A percentile compares a stretch with the other conserved stretches of the same genome.
Evolutionary conservation across 2,888 invertebrate genomes (phyloP).

Genomic region (Oxytorus armatus): DNA sequence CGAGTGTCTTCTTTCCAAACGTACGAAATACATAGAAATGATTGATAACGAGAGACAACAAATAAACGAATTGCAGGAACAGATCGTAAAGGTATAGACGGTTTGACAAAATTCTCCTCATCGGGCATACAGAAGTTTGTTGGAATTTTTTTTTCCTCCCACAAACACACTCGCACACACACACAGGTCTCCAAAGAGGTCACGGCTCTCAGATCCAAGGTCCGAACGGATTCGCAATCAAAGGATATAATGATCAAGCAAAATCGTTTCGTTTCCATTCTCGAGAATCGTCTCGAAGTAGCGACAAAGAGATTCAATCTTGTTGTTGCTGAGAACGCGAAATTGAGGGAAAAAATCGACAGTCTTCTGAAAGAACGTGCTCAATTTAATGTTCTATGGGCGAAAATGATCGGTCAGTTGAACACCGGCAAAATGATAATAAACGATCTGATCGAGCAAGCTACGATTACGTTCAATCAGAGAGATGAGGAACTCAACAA

Average conservation of each 20-base stretch:
- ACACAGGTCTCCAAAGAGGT: slow-evolving; percentile 80
- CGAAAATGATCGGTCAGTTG: slow-evolving; percentile 90
- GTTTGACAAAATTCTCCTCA: no score
- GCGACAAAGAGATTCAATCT: slow-evolving; percentile 91
- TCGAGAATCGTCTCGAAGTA: slow-evolving; percentile 91
- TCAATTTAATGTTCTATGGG: slow-evolving; percentile 93
- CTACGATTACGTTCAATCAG: slow-evolving; percentile 95
- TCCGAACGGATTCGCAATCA: slow-evolving; percentile 84
- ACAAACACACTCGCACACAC: no score
- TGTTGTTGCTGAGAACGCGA: slow-evolving; percentile 90
- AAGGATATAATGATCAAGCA: slow-evolving; percentile 86
- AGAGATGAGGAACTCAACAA: slow-evolving; percentile 93
- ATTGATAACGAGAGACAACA: slow-evolving; percentile 85
- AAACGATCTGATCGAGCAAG: slow-evolving; percentile 94
- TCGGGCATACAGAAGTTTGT: no score
- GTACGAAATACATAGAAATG: slow-evolving; percentile 85
- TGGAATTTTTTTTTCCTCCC: no score
- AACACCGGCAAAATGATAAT: slow-evolving; percentile 93
- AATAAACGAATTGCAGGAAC: slow-evolving; percentile 86
- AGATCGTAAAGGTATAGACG: slow-evolving; percentile 85
- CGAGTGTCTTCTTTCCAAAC: slow-evolving; percentile 85
- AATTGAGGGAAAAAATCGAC: slow-evolving; percentile 92
- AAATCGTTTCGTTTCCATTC: slow-evolving; percentile 86
- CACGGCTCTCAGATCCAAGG: slow-evolving; percentile 81
- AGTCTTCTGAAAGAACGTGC: slow-evolving; percentile 92